Evolutionary conservation across 2,113 vertebrate species (phyloP), one percentile per base, ranked within the genome.

Genomic region (Dascyllus trimaculatus): DNA sequence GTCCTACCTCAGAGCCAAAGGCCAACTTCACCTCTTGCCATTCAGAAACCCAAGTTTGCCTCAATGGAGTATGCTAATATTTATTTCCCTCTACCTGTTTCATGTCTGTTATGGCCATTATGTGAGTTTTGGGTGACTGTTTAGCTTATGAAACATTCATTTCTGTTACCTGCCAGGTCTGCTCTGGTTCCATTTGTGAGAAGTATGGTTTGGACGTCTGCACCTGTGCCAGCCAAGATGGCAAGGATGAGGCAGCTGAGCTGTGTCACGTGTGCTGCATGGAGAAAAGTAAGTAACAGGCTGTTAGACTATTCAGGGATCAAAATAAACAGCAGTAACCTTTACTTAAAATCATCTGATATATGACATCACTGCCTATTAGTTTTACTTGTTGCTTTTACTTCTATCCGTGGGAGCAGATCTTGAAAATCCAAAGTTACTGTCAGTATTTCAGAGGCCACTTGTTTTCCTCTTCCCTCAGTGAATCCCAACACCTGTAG

Each of bases 231-330:
- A 96, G 92, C 56, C 67, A 94, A 40, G 95, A 97, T 0, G 93
- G 94, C 63, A 95, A 95, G 86, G 96, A 98, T 1, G 97, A 99
- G 0, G 95, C 93, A 46, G 95, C 93, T 29, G 97, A 99, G 51
- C 85, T 99, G 56, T 99, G 98, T 78, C 98, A 99, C 11, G 97
- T 99, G 77, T 99, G 98, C 93, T 99, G 98, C 92, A 97, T 97
- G 97, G 93, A 96, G 19, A 98, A 95, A 94, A 92, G 98, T 99
- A 93, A 96, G 98, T 82, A 63, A 32, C 21, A n/a, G n/a, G 11
- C 13, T 45, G 19, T 11, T 48, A 11, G 24, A 64, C 21, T 21
- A 13, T 18, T 43, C 8, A 25, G 18, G 3, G 18, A 40, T 48
- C 45, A 40, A 58, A 68, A 48, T 60, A 21, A 35, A 24, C 21